phyloP scores from a whole-genome alignment of 2,797 vertebrate genomes.

The Meda fulgida region DNA sequence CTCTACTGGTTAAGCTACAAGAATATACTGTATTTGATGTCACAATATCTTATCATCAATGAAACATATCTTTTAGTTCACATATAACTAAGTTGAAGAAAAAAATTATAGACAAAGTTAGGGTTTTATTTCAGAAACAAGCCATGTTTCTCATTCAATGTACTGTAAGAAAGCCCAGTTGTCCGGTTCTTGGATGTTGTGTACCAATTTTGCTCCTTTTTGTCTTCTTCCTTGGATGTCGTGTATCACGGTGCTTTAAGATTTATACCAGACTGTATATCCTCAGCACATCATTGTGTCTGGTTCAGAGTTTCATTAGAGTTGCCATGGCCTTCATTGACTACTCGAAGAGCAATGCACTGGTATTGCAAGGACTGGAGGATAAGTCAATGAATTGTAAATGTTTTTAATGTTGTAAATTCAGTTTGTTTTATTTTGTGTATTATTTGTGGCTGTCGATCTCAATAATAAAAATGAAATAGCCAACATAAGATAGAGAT shows the following conservation, averaged over 20 bases:
- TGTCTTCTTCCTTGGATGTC: neutral
- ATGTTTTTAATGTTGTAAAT: neutral
- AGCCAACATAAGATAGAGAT: neutral
- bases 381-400: neutral
- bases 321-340: neutral
- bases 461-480: neutral
- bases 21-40: neutral
- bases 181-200: neutral
- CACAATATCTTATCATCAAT: neutral
- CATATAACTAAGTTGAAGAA: neutral
- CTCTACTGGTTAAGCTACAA: neutral
- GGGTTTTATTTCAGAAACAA: neutral
- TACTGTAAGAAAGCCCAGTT: neutral
- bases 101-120: neutral
- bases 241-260: neutral
- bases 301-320: neutral
- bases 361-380: neutral
- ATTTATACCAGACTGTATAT: neutral
- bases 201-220: neutral
- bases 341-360: neutral
- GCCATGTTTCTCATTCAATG: neutral
- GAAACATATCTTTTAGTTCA: neutral
- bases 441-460: neutral
- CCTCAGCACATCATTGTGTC: neutral
- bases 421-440: neutral